A percentile compares a stretch with the other conserved stretches of the same genome.
phyloP scores from a whole-genome alignment of 2,113 vertebrate species.

The Labeo catla region DNA sequence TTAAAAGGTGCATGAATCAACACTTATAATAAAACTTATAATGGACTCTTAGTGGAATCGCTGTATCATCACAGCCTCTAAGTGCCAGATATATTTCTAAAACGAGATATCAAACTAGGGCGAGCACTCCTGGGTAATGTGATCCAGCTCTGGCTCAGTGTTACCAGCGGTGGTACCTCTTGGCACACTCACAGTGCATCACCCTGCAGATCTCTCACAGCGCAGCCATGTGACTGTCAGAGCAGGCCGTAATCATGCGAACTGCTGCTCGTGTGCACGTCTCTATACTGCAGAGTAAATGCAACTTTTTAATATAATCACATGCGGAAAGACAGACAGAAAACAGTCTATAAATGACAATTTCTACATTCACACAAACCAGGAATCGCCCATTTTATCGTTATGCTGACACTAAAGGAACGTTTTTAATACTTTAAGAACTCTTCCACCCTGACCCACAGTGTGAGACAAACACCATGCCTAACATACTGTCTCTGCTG shows the following conservation, averaged over 20 bases:
- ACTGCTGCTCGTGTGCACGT: neutral
- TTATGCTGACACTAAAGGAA: neutral
- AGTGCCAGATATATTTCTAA: conserved; percentile 1
- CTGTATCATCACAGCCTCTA: neutral
- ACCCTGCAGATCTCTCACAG: neutral
- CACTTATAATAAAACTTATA: neutral
- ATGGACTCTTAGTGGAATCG: neutral
- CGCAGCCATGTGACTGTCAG: conserved; percentile 3
- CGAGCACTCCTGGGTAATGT: conserved; percentile 2
- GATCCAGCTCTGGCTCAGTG: neutral
- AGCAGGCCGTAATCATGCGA: neutral
- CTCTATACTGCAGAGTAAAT: neutral
- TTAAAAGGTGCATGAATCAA: neutral
- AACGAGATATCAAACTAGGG: neutral
- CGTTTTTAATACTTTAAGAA: neutral
- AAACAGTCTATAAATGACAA: neutral
- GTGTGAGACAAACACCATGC: neutral
- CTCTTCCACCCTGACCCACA: neutral
- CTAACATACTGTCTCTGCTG: neutral
- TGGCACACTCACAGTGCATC: neutral
- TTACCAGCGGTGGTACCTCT: neutral
- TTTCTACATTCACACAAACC: neutral
- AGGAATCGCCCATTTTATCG: neutral
- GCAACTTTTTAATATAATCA: neutral
- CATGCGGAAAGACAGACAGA: neutral